These are phyloP conservation scores for Sorex araneus DNA, from an alignment of 2,113 vertebrate genomes.

Conservation along the genomic window DNA sequence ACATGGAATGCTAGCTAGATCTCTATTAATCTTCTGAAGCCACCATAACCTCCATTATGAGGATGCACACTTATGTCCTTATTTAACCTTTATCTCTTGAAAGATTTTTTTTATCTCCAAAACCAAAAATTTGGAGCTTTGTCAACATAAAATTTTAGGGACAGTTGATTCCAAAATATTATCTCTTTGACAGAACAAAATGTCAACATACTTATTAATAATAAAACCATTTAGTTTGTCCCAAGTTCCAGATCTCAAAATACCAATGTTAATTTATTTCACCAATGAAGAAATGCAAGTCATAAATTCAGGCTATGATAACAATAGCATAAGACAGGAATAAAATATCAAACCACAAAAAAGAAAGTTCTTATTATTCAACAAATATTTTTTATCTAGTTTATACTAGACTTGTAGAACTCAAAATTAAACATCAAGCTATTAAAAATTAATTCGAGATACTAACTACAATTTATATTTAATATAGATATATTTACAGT, in stretches of 20 bases:
- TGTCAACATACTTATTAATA: not conserved
- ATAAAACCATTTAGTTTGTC: conserved; percentile 1
- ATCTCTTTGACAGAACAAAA: not conserved
- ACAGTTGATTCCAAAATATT: not conserved
- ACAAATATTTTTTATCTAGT: conserved; percentile 11
- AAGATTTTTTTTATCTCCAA: not conserved
- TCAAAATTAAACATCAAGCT: not conserved
- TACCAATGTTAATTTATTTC: conserved; percentile 1
- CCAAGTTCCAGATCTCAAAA: not conserved
- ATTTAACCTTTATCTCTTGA: not conserved
- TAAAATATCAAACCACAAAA: not conserved
- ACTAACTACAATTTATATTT: not conserved
- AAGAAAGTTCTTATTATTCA: not conserved
- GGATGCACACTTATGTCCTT: not conserved
- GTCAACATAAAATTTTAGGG: not conserved
- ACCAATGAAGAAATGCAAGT: not conserved
- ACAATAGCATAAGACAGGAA: not conserved
- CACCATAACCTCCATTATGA: not conserved
- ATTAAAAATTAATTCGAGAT: not conserved
- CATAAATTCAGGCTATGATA: not conserved
- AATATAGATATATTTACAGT: no score
- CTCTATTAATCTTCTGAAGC: not conserved
- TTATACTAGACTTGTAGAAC: not conserved
- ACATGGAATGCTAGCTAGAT: not conserved
- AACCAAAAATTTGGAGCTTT: not conserved